Evolutionary conservation across 2,113 vertebrate species (phyloP).

Genomic region (Oreamnos americanus): DNA sequence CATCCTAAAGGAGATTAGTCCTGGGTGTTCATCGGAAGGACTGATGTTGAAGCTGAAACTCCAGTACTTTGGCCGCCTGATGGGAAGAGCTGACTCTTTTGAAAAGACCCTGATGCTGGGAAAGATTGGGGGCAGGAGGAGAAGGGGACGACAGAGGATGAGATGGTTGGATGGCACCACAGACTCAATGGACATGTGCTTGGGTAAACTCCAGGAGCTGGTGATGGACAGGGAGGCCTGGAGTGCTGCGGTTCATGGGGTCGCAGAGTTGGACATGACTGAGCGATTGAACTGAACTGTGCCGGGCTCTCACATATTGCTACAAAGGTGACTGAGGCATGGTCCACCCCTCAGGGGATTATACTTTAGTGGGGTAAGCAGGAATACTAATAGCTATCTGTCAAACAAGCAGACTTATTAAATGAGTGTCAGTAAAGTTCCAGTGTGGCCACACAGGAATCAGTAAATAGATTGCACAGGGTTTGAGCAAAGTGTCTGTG

Average conservation of each 20-base stretch:
- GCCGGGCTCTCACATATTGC: accelerated
- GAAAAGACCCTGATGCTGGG: background rate
- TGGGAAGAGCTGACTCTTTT: too few species aligned
- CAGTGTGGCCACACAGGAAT: background rate
- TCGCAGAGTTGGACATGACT: background rate
- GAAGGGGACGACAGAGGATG: background rate
- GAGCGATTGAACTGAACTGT: background rate
- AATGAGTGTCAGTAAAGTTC: background rate
- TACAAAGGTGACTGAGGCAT: background rate
- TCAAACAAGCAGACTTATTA: background rate
- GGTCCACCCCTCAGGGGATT: accelerated
- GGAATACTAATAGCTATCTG: background rate
- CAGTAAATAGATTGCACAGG: background rate
- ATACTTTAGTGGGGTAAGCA: background rate
- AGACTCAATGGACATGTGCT: too few species aligned
- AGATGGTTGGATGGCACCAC: background rate
- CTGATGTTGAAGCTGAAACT: too few species aligned
- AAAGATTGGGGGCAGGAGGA: background rate
- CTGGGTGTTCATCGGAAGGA: too few species aligned
- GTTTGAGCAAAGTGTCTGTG: background rate
- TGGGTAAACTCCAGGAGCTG: background rate
- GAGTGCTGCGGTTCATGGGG: background rate
- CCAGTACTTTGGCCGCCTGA: too few species aligned
- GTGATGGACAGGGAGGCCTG: background rate
- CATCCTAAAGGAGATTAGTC: too few species aligned